These are phyloP conservation scores for Aphis gossypii DNA, from an alignment of 1,140 invertebrate species.

Conservation along the genomic window DNA sequence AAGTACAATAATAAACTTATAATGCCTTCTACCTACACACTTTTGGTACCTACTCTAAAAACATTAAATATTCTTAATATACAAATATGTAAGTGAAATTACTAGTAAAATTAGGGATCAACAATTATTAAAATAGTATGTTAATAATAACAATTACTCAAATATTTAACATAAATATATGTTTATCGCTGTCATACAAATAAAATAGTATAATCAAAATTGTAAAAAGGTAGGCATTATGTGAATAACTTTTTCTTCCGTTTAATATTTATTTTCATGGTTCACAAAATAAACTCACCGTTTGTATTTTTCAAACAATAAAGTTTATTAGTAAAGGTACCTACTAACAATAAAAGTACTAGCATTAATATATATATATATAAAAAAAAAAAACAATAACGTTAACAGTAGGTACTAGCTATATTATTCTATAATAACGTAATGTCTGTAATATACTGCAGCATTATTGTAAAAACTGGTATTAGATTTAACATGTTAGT, in stretches of 20 bases:
- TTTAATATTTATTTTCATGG: not conserved
- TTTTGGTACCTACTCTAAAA: not conserved
- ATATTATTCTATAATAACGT: not conserved
- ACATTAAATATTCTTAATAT: not conserved
- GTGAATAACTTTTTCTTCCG: too few relatives aligned
- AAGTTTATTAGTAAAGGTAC: slow-evolving; percentile 2
- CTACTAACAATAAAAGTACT: not conserved
- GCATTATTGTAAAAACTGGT: not conserved
- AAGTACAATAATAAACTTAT: too few relatives aligned
- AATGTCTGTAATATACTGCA: not conserved
- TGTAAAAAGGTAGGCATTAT: not conserved
- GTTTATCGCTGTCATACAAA: too few relatives aligned
- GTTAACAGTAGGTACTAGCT: not conserved
- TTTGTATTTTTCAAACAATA: slow-evolving; percentile 22
- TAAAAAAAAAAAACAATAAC: not conserved
- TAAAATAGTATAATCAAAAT: not conserved
- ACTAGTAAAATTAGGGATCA: not conserved
- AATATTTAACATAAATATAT: not conserved
- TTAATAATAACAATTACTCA: not conserved
- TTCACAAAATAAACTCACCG: not conserved
- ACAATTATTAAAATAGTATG: not conserved
- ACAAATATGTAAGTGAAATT: not conserved
- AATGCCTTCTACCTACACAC: too few relatives aligned
- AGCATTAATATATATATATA: not conserved
- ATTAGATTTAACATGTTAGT: not conserved